These are phyloP conservation scores for Grammomys dolichurus DNA, from an alignment of 2,113 vertebrate genomes.

Conservation along the genomic window DNA sequence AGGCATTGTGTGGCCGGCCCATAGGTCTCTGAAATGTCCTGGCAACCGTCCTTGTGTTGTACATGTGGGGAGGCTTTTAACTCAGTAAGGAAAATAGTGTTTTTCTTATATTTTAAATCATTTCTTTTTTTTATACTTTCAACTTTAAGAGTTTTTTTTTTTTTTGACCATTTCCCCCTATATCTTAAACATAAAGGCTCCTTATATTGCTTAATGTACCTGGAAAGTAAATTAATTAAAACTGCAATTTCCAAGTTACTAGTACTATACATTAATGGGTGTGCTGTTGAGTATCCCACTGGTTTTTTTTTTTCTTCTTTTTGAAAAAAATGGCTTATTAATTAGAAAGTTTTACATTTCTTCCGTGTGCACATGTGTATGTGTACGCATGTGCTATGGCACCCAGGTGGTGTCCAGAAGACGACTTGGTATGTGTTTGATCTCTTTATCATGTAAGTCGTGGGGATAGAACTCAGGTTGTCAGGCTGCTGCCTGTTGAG, in stretches of 20 bases:
- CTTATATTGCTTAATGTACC: neutral
- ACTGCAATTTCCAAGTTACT: neutral
- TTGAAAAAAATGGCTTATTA: neutral
- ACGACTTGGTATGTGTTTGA: neutral
- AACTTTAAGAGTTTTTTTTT: neutral
- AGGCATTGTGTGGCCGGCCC: neutral
- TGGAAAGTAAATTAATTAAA: constrained; percentile 55
- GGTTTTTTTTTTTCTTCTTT: neutral
- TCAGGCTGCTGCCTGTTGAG: neutral
- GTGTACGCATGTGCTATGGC: neutral
- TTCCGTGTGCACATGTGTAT: neutral
- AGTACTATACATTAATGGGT: neutral
- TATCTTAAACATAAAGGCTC: neutral
- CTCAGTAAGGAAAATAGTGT: neutral
- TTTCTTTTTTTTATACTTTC: neutral
- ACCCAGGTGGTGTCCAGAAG: neutral
- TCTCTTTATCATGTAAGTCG: neutral
- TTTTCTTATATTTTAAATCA: neutral
- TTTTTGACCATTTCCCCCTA: neutral
- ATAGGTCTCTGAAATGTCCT: neutral
- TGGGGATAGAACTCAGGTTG: no score
- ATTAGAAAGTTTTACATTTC: neutral
- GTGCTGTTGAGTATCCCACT: neutral
- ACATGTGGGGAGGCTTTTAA: neutral
- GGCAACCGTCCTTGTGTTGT: neutral